phyloP scores from a whole-genome alignment of 2,797 vertebrate genomes.

The Sebastes diaconus region DNA sequence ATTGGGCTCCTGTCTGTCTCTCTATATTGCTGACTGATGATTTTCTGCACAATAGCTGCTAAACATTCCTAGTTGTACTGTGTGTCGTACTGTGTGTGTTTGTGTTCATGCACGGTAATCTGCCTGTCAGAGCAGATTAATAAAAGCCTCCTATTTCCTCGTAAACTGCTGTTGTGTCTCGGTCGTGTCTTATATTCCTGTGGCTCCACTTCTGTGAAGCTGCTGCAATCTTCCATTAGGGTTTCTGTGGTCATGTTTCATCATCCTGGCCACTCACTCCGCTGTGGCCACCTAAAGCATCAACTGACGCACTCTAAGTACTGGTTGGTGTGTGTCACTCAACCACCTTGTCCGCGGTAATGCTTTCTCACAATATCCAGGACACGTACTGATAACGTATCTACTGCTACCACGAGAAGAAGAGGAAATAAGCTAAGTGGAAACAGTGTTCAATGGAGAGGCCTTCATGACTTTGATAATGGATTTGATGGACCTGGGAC shows the following conservation, averaged over 20 bases:
- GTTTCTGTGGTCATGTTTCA: constrained; percentile 45
- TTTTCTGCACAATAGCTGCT: constrained; percentile 42
- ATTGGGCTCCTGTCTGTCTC: constrained; percentile 47
- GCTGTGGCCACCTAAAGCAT: constrained; percentile 14
- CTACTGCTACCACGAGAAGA: not conserved
- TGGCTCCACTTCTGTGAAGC: constrained; percentile 22
- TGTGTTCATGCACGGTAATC: not conserved
- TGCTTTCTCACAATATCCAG: constrained; percentile 1
- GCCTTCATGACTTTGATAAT: not conserved
- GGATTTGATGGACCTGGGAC: not conserved
- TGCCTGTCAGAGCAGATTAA: constrained; percentile 12
- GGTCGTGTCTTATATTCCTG: constrained; percentile 25
- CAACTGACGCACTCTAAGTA: constrained; percentile 24
- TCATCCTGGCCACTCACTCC: constrained; percentile 16
- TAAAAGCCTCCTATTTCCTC: constrained; percentile 3
- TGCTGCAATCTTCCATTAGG: constrained; percentile 19
- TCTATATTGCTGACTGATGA: constrained; percentile 44
- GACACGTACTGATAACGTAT: constrained; percentile 1
- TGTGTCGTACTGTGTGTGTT: not conserved
- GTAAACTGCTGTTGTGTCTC: not conserved
- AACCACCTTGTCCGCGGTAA: not conserved
- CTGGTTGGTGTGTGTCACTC: constrained; percentile 1
- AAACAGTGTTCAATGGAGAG: not conserved
- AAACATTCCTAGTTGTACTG: not conserved
- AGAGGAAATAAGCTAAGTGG: not conserved